Evolutionary conservation across 2,888 invertebrate genomes (phyloP).

Genomic region (Leptogaster cylindrica): DNA sequence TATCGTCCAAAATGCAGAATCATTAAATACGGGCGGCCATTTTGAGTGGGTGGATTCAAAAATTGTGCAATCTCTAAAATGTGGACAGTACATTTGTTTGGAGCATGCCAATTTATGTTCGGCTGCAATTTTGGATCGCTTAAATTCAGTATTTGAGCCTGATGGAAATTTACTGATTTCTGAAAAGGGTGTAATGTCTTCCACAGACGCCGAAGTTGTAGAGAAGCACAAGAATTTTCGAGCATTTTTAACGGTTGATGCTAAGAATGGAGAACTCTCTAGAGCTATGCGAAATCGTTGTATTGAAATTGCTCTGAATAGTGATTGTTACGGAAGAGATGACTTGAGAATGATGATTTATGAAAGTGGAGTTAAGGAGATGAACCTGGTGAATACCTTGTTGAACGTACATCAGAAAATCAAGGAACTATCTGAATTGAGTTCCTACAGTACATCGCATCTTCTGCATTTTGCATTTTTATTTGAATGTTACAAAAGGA

Average conservation of each 20-base stretch:
- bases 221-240: conserved; percentile 90
- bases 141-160: conserved; percentile 95
- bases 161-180: conserved; percentile 87
- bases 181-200: conserved; percentile 80
- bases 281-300: conserved; percentile 98
- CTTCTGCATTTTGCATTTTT: conserved; percentile 58
- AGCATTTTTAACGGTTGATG: conserved; percentile 93
- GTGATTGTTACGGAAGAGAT: conserved; percentile 60
- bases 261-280: conserved; percentile 94
- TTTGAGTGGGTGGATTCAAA: conserved; percentile 94
- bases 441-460: conserved; percentile 57
- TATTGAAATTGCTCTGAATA: conserved; percentile 74
- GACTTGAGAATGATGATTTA: conserved; percentile 66
- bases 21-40: conserved; percentile 82
- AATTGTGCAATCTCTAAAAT: conserved; percentile 81
- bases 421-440: conserved; percentile 56
- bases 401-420: conserved; percentile 62
- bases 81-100: conserved; percentile 83
- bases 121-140: conserved; percentile 93
- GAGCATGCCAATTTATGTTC: conserved; percentile 97
- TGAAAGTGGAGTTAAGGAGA: conserved; percentile 62
- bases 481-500: conserved; percentile 55
- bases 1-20: conserved; percentile 63
- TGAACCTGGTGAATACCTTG: conserved; percentile 61
- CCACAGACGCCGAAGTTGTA: conserved; percentile 74